Base-by-base conservation (phyloP, 2,888 invertebrate species). In the Campoplex nolae region DNA sequence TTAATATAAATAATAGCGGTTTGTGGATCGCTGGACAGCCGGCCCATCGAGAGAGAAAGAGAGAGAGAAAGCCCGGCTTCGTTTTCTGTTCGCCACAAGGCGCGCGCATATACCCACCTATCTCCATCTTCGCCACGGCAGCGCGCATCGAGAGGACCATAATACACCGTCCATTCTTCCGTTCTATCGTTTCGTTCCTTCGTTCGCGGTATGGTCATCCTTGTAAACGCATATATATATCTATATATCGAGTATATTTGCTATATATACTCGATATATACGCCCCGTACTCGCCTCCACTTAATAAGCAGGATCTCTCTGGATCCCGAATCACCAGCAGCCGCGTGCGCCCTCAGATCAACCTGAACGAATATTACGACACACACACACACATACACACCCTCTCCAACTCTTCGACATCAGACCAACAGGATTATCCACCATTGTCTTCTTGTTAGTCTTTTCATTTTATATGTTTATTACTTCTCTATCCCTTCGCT, bases 1-100 rank as follows among this genome's bases (percentile, higher is more conserved):
- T 94, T 94, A 94, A 94, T 94, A 94, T 94, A 94, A 94, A 94
- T 94, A 94, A 94, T 94, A 94, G 94, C 94, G 93, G 94, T 94
- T 94, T 94, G 94, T 92, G 91, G 91, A 92, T 90, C 92, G 92
- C 89, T 88, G 90, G 91, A 89, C 83, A 79, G 86, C 76, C 58
- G 73, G 65, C 65, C 58, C 76, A 42, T 62, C 42, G 62, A 48
- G 23, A 51, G 74, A 38, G 38, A 38, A 6, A 38, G 38, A 3
- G 38, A 38, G 38, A 38, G 38, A 23, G 23, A 23, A 23, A 23
- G 23, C 45, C 75, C 65, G 82, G 62, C 32, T 32, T 62, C 32
- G 62, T 62, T 62, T 62, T 83, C 78, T 62, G 62, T 79, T 85
- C 87, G 78, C 83, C 79, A 73, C 74, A 79, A 78, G 68, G 67